Evolutionary conservation across 2,797 vertebrate genomes (phyloP), one percentile per base, ranked within the genome.

Genomic region (Girardinus metallicus): DNA sequence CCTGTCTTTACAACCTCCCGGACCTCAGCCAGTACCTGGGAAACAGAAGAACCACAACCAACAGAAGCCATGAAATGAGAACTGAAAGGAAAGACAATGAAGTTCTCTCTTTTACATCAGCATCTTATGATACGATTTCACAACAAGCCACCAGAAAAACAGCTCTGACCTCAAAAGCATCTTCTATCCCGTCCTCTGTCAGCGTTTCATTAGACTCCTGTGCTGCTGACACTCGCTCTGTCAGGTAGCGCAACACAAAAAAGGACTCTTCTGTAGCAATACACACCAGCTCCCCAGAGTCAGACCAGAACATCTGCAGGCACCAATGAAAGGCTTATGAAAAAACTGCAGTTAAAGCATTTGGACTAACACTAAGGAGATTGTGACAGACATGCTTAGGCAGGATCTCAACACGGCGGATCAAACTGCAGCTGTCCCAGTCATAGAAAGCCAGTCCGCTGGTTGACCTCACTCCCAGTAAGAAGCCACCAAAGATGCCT

Each of bases 181-280:
- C 98, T 94, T 99, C 99, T 84, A 99, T 99, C 79, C 98, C 98
- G 83, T 99, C 99, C 92, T 99, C 98, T 10, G 99, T 99, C 76
- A 99, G 96, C 34, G 97, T 98, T 91, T 99, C 98, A 44, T 98
- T 99, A 57, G 97, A 97, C 93, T 99, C 99, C 86, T 99, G 98
- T 13, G 97, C 98, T 75, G 97, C 88, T 46, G 98, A 95, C 60
- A 99, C 98, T 95, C 99, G 99, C 41, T 99, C 98, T 6, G 98
- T 95, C 82, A 99, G 85, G 79, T 99, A 99, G 78, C 98, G 98
- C 82, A 99, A 95, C 88, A 99, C 98, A 93, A 99, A 99, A 95
- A 99, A 99, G 5, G 98, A 99, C 88, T 99, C 99, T 83, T 99
- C 99, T 0, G 99, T 99, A 79, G 98, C 98, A 64, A 99, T 99